These are phyloP conservation scores for Nebria brevicollis DNA, from an alignment of 2,888 invertebrate genomes.

Conservation along the genomic window DNA sequence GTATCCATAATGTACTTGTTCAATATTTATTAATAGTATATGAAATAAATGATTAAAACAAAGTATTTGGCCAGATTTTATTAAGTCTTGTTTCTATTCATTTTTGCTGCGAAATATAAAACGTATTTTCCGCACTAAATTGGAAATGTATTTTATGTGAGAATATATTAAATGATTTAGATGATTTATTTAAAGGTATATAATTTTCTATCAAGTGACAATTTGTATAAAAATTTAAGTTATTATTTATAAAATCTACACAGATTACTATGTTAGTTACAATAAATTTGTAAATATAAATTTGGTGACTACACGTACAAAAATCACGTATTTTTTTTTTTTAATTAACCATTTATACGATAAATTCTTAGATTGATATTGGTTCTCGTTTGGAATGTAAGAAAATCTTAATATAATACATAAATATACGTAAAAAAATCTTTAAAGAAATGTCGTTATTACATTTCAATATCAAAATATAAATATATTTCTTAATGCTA, in stretches of 20 bases:
- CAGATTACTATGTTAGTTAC: not conserved
- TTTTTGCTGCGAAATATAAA: too few relatives aligned
- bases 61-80: too few relatives aligned
- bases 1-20: too few relatives aligned
- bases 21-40: too few relatives aligned
- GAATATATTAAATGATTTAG: not conserved
- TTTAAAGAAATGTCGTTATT: not conserved
- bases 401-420: not conserved
- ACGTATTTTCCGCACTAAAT: too few relatives aligned
- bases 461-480: not conserved
- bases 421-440: not conserved
- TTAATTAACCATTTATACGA: not conserved
- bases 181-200: not conserved
- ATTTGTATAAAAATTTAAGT: not conserved
- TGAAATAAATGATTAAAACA: too few relatives aligned
- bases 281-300: not conserved
- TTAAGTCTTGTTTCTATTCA: too few relatives aligned
- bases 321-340: not conserved
- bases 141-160: too few relatives aligned
- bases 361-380: not conserved
- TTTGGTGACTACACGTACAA: not conserved
- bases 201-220: not conserved
- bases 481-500: not conserved
- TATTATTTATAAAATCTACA: not conserved
- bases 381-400: not conserved